phyloP scores from a whole-genome alignment of 1,140 invertebrate species.

The Frieseomelitta varia region DNA sequence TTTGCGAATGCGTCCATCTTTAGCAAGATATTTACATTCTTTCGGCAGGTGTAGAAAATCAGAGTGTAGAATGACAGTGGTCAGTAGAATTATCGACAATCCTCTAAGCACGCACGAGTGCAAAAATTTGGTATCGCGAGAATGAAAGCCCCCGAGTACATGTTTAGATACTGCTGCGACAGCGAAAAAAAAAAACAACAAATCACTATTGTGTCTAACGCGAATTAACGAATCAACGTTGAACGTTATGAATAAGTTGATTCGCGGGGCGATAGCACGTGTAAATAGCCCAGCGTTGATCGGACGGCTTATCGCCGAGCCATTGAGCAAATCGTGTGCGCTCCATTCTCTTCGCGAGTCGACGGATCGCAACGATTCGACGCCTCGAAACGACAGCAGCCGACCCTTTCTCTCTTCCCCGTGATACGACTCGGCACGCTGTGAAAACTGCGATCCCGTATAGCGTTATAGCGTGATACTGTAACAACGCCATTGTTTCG shows the following conservation, averaged over 20 bases:
- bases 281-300: constrained; percentile 28
- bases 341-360: constrained; percentile 24
- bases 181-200: background rate
- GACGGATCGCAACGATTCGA: constrained; percentile 1
- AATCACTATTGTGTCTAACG: background rate
- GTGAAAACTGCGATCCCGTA: constrained; percentile 16
- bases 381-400: constrained; percentile 2
- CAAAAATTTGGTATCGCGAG: no score
- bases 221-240: constrained; percentile 1
- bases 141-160: no score
- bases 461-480: background rate
- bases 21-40: no score
- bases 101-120: no score
- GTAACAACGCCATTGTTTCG: background rate
- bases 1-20: no score
- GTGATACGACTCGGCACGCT: constrained; percentile 14
- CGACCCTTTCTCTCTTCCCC: background rate
- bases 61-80: no score
- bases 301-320: constrained; percentile 23
- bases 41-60: no score
- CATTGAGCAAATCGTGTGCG: constrained; percentile 29
- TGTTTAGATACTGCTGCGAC: no score
- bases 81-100: no score
- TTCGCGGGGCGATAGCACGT: constrained; percentile 9
- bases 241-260: constrained; percentile 9